A percentile compares a stretch with the other conserved stretches of the same genome.
Conservation (phyloP, 2,113 vertebrate species). For the Fukomys damarensis region DNA sequence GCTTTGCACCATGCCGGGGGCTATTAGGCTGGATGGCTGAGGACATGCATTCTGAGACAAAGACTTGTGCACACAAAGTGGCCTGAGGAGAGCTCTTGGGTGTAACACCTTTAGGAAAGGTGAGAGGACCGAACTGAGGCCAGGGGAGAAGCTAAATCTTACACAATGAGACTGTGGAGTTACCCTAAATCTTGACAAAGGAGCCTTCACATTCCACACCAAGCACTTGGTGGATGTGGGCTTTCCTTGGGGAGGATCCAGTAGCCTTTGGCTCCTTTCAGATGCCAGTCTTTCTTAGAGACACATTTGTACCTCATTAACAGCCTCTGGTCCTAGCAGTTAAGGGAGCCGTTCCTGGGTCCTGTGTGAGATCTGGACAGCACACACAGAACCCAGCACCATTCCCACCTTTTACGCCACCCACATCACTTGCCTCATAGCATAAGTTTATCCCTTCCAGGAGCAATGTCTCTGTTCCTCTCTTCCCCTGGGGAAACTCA, state of each 20-base stretch:
- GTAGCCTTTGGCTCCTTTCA: not conserved
- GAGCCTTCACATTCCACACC: not conserved
- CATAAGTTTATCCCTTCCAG: not conserved
- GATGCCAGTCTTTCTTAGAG: not conserved
- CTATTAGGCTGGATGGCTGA: not conserved
- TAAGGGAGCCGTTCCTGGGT: not conserved
- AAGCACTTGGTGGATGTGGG: not conserved
- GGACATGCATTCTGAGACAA: not conserved
- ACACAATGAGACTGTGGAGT: not conserved
- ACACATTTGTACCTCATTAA: not conserved
- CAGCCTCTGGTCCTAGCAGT: not conserved
- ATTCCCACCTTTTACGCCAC: not conserved
- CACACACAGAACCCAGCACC: not conserved
- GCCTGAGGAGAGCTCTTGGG: not conserved
- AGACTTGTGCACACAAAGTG: not conserved
- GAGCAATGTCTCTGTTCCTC: not conserved
- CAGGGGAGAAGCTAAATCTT: not conserved
- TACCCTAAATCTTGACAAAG: not conserved
- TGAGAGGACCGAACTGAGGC: not conserved
- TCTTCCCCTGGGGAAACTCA: not conserved
- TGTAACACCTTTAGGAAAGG: not conserved
- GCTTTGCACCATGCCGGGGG: not conserved
- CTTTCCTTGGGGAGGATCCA: not conserved
- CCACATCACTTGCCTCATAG: not conserved
- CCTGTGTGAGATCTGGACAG: not conserved